phyloP scores from a whole-genome alignment of 2,113 vertebrate species.

The Sphaerodactylus townsendi region DNA sequence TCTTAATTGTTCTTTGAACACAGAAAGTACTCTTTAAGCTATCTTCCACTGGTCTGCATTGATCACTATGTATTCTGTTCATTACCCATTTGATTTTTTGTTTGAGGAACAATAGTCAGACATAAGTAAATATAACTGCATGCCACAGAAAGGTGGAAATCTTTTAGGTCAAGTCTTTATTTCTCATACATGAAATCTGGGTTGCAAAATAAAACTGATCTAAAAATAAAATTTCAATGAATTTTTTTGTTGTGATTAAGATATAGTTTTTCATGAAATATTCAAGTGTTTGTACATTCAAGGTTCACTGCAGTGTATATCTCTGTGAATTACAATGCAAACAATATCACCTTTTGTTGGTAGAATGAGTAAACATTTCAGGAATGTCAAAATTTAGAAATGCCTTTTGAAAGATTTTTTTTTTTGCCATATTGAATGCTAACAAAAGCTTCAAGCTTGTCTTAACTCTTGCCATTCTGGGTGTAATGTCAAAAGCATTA shows the following conservation, averaged over 20 bases:
- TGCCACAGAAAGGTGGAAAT: background rate
- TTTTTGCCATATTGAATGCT: slow-evolving; percentile 30
- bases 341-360: background rate
- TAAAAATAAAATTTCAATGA: background rate
- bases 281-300: background rate
- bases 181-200: background rate
- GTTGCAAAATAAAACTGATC: background rate
- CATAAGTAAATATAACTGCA: background rate
- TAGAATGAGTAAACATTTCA: slow-evolving; percentile 30
- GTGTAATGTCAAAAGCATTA: slow-evolving; percentile 19
- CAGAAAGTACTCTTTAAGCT: background rate
- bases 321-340: too few species aligned
- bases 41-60: background rate
- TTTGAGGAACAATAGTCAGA: background rate
- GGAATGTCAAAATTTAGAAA: background rate
- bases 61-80: background rate
- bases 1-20: background rate
- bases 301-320: background rate
- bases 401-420: slow-evolving; percentile 12
- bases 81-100: background rate
- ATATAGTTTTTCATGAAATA: accelerated
- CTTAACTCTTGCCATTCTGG: slow-evolving; percentile 8
- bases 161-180: background rate
- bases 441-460: slow-evolving; percentile 32
- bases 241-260: background rate